Evolutionary conservation across 2,888 invertebrate genomes (phyloP).

Genomic region (Pherbina coryleti): DNA sequence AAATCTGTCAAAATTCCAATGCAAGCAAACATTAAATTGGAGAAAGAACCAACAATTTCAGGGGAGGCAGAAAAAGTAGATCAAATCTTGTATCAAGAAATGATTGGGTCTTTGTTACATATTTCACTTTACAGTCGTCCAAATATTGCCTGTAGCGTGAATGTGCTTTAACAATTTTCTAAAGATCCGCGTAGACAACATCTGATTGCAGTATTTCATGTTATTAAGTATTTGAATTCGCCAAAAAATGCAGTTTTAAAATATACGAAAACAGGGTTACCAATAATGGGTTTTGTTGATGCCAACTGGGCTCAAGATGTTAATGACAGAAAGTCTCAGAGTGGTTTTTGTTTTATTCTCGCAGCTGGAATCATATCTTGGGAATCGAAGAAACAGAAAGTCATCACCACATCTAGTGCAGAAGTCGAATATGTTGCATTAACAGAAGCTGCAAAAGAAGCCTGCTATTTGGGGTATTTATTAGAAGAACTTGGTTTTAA

Average conservation of each 20-base stretch:
- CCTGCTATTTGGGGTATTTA: conserved; percentile 32
- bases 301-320: conserved; percentile 44
- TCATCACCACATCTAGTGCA: conserved; percentile 42
- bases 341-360: conserved; percentile 35
- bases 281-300: conserved; percentile 33
- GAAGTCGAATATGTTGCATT: conserved; percentile 42
- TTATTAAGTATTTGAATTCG: not conserved
- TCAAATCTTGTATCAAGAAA: not conserved
- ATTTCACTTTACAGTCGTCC: not conserved
- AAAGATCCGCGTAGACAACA: not conserved
- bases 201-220: not conserved
- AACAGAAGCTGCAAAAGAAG: conserved; percentile 39
- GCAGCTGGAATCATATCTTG: conserved; percentile 33
- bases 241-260: not conserved
- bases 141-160: not conserved
- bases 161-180: not conserved
- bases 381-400: conserved; percentile 39
- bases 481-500: conserved; percentile 23
- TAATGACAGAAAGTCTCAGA: conserved; percentile 37
- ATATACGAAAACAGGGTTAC: conserved; percentile 1
- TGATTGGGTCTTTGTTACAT: not conserved
- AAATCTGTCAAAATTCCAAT: not conserved
- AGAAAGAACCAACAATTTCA: not conserved
- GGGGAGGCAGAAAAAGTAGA: not conserved
- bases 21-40: not conserved